Conservation (phyloP, 2,888 invertebrate species). For the Drosophila merina region DNA sequence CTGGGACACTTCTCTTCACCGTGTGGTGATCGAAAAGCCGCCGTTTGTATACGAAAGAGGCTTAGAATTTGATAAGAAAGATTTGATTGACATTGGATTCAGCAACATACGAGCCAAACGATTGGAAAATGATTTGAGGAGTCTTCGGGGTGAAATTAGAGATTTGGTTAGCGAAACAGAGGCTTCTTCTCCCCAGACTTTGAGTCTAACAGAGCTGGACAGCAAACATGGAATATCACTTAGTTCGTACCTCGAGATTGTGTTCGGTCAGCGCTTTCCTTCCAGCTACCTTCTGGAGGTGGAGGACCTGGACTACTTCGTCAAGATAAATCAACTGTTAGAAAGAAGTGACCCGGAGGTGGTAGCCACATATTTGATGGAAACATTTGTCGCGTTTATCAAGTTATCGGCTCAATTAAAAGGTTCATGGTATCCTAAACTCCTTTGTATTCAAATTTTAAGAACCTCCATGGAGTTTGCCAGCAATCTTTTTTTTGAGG, state of each 20-base stretch:
- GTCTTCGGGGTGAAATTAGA: background rate
- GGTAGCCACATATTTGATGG: background rate
- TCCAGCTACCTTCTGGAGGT: background rate
- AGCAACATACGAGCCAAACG: background rate
- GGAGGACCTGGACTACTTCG: background rate
- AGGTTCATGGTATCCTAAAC: background rate
- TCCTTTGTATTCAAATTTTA: background rate
- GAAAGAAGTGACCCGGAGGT: background rate
- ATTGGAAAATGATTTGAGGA: background rate
- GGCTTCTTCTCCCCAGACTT: background rate
- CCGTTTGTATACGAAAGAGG: background rate
- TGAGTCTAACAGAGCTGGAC: background rate
- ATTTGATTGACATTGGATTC: background rate
- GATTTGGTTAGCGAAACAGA: background rate
- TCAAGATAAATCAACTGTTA: background rate
- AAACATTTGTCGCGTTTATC: background rate
- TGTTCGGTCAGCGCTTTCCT: background rate
- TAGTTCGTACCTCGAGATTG: background rate
- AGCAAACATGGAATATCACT: background rate
- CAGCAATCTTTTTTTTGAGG: background rate
- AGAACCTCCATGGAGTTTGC: constrained; percentile 1
- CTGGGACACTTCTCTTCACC: background rate
- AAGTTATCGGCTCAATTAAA: background rate
- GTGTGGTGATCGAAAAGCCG: background rate
- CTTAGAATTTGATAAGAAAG: background rate